These are phyloP conservation scores for Apolygus lucorum DNA, from an alignment of 1,140 invertebrate genomes.

Conservation along the genomic window DNA sequence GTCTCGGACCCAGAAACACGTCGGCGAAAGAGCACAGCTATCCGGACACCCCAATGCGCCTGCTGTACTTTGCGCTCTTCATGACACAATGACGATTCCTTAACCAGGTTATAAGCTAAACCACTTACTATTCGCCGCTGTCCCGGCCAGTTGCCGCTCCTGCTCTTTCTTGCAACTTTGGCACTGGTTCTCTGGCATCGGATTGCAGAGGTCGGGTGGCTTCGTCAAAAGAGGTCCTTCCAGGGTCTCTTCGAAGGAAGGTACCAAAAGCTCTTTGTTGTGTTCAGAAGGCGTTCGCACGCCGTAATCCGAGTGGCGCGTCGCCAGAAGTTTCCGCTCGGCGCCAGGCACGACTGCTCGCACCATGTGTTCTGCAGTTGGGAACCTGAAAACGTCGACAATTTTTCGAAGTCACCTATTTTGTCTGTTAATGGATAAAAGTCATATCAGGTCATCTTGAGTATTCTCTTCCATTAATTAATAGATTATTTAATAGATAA, in stretches of 20 bases:
- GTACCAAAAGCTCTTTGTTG: constrained; percentile 22
- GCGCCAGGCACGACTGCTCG: constrained; percentile 54
- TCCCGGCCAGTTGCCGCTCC: constrained; percentile 18
- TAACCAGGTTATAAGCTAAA: no score
- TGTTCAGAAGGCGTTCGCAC: constrained; percentile 33
- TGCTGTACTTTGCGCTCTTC: no score
- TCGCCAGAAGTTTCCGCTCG: constrained; percentile 47
- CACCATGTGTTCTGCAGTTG: constrained; percentile 55
- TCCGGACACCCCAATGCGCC: no score
- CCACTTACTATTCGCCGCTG: neutral
- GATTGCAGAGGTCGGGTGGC: constrained; percentile 18
- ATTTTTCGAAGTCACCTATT: no score
- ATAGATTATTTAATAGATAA: no score
- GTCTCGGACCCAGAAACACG: no score
- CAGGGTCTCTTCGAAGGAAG: constrained; percentile 7
- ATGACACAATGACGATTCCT: no score
- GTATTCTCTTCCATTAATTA: no score
- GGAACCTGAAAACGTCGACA: constrained; percentile 38
- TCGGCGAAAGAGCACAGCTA: no score
- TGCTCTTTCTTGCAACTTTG: constrained; percentile 25
- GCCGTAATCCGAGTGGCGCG: constrained; percentile 36
- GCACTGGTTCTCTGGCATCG: constrained; percentile 5
- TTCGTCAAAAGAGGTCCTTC: constrained; percentile 19
- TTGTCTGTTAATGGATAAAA: no score
- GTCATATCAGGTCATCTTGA: no score